Percentiles rank a stretch among this genome's conserved stretches.
These are phyloP conservation scores for Talpa occidentalis DNA, from an alignment of 2,113 vertebrate genomes.

Conservation along the genomic window DNA sequence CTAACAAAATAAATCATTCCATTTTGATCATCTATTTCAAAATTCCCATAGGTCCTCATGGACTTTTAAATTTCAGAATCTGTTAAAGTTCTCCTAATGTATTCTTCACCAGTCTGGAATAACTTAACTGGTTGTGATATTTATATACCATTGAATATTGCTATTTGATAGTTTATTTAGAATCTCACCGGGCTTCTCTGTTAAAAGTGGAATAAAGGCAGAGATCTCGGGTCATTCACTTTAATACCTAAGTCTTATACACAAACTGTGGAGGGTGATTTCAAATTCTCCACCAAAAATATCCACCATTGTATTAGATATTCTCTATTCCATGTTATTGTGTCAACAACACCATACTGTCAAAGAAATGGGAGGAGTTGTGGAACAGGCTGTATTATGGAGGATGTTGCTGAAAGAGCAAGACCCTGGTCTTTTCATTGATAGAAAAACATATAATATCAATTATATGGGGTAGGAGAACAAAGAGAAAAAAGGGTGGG, in stretches of 20 bases:
- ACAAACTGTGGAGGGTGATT: background rate
- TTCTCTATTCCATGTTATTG: background rate
- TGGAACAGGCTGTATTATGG: too few species aligned
- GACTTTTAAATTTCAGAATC: conserved; percentile 28
- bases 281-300: background rate
- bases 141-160: background rate
- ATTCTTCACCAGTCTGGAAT: background rate
- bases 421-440: too few species aligned
- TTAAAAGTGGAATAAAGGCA: background rate
- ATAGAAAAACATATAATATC: too few species aligned
- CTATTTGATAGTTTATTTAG: background rate
- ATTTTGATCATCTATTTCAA: background rate
- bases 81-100: background rate
- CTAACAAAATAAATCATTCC: background rate
- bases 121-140: background rate
- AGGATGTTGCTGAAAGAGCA: too few species aligned
- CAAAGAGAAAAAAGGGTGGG: too few species aligned
- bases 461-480: too few species aligned
- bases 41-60: background rate
- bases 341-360: too few species aligned
- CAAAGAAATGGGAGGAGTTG: too few species aligned
- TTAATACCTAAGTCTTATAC: background rate
- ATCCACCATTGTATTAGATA: background rate
- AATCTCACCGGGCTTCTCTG: background rate
- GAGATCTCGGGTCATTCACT: background rate